phyloP scores from a whole-genome alignment of 2,113 vertebrate genomes.

The Protobothrops mucrosquamatus region DNA sequence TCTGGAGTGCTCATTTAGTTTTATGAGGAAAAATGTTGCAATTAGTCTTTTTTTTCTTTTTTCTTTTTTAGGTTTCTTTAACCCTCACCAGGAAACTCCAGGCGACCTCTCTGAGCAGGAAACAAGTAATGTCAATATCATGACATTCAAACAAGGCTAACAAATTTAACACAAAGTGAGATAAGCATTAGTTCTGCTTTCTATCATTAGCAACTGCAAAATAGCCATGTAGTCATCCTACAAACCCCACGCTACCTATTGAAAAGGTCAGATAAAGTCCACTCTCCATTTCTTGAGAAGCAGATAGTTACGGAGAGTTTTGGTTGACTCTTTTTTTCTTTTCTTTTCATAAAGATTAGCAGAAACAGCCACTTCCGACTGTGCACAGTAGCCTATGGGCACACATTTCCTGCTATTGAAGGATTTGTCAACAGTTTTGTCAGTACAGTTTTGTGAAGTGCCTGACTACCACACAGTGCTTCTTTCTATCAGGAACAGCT shows the following conservation, averaged over 20 bases:
- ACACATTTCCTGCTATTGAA: background rate
- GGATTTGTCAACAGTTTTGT: background rate
- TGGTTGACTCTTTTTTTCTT: constrained; percentile 10
- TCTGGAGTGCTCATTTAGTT: background rate
- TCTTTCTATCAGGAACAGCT: background rate
- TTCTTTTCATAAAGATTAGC: constrained; percentile 34
- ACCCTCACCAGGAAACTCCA: background rate
- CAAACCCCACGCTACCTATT: constrained; percentile 26
- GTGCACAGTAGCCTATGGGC: background rate
- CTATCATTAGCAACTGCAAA: constrained; percentile 27
- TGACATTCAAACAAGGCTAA: constrained; percentile 15
- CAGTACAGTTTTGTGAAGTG: background rate
- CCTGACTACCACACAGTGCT: background rate
- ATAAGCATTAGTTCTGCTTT: constrained; percentile 49
- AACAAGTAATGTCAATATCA: constrained; percentile 19
- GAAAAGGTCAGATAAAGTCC: constrained; percentile 59
- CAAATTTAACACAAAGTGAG: constrained; percentile 19
- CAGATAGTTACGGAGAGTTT: background rate
- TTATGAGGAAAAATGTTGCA: background rate
- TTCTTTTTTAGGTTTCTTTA: background rate
- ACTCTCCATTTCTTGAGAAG: constrained; percentile 31
- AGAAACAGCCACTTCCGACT: background rate
- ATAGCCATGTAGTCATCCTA: constrained; percentile 33
- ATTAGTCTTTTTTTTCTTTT: background rate
- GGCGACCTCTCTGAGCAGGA: constrained; percentile 28